Evolutionary conservation across 1,140 invertebrate genomes (phyloP), one percentile per base, ranked within the genome.

Genomic region (Chrysomallon squamiferum): DNA sequence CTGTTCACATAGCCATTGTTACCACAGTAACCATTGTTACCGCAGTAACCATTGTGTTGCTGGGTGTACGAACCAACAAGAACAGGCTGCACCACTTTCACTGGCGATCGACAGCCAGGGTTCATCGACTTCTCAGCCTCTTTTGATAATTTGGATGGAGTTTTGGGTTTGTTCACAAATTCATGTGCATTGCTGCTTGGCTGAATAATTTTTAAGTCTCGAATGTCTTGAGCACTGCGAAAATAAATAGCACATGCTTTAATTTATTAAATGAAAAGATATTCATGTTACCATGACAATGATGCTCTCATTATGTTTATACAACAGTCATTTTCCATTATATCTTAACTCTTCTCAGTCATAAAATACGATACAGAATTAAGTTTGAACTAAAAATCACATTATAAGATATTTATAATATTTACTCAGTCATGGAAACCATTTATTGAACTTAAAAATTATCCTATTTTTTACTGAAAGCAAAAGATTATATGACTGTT

Each of bases 221-320:
- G 65, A 66, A 91, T 91, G 74, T 90, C 88, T 66, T 81, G 84
- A 47, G 89, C 88, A 72, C 90, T 91, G 75, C 52, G 88, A 86
- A 66, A 52, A 41, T 43, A 61, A 50, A 62, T n/a, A 58, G 5
- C n/a, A n/a, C 29, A 30, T 38, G 7, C 9, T 13, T 30, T 32
- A 33, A 47, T 43, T 22, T 65, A 6, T 22, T 43, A 18, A 58
- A n/a, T 58, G 20, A 20, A 4, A 38, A 59, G 13, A n/a, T 18
- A 20, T 30, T 59, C 6, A 5, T 59, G 22, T 41, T 25, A n/a
- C 18, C 20, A 65, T 1, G 38, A 15, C 22, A n/a, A n/a, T n/a
- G n/a, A n/a, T n/a, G n/a, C n/a, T n/a, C n/a, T n/a, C n/a, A n/a
- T n/a, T n/a, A n/a, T n/a, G n/a, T n/a, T n/a, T n/a, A n/a, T n/a